Evolutionary conservation across 2,888 invertebrate species (phyloP).

Genomic region (Venustoraphidia nigricollis): DNA sequence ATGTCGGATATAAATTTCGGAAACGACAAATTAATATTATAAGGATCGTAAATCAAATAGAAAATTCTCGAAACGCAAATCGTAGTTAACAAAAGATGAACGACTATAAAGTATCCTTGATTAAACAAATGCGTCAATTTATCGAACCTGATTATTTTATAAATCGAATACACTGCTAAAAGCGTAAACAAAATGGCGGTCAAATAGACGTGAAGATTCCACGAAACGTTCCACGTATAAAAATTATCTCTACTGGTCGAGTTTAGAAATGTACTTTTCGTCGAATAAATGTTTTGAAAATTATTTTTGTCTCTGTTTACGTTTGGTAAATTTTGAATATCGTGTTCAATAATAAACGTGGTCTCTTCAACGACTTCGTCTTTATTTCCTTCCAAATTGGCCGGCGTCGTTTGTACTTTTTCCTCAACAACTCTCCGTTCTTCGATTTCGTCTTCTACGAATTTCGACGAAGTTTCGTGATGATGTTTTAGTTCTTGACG

Average conservation of each 20-base stretch:
- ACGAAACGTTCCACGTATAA: conserved; percentile 63
- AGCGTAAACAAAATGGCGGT: conserved; percentile 74
- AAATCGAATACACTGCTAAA: conserved; percentile 69
- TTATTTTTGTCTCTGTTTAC: conserved; percentile 26
- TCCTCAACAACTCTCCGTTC: conserved; percentile 15
- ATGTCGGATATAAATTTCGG: conserved; percentile 65
- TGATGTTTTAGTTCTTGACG: conserved; percentile 7
- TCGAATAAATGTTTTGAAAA: conserved; percentile 3
- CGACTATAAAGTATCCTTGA: conserved; percentile 73
- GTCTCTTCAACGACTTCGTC: conserved; percentile 22
- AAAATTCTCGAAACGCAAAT: conserved; percentile 72
- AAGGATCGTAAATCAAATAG: conserved; percentile 82
- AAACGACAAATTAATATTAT: conserved; percentile 70
- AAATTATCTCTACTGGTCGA: conserved; percentile 21
- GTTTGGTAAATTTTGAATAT: conserved; percentile 41
- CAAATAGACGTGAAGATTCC: conserved; percentile 83
- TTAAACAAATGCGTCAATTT: conserved; percentile 75
- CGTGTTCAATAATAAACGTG: conserved; percentile 18
- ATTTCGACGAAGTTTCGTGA: conserved; percentile 9
- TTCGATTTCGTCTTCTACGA: conserved; percentile 14
- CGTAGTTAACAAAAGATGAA: conserved; percentile 67
- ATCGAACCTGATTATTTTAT: conserved; percentile 74
- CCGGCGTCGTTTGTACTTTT: conserved; percentile 8
- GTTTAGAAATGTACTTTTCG: conserved; percentile 17
- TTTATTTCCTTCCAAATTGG: conserved; percentile 10